Percentiles rank a stretch among this genome's conserved stretches.
phyloP scores from a whole-genome alignment of 2,113 vertebrate species.

The Cettia cetti region DNA sequence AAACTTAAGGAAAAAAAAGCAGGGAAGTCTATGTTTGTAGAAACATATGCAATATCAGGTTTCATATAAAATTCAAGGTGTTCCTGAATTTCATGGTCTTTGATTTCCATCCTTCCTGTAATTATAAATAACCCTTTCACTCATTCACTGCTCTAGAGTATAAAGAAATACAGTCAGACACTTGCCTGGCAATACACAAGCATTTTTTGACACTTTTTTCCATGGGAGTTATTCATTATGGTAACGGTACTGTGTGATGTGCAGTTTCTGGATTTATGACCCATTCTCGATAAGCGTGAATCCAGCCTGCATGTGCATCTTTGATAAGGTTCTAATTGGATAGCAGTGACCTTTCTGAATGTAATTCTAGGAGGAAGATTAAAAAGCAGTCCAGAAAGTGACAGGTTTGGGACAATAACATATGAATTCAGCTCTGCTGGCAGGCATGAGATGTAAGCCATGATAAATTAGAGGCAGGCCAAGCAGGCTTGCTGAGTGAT shows the following conservation, averaged over 20 bases:
- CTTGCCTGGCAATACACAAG: conserved; percentile 41
- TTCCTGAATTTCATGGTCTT: not conserved
- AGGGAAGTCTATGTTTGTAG: not conserved
- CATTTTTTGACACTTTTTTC: conserved; percentile 58
- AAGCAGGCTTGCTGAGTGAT: conserved; percentile 65
- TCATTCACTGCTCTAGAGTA: not conserved
- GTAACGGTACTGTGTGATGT: conserved; percentile 71
- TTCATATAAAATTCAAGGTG: not conserved
- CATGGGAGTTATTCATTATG: conserved; percentile 70
- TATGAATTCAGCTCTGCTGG: conserved; percentile 76
- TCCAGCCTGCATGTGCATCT: conserved; percentile 78
- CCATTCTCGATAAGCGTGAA: conserved; percentile 73
- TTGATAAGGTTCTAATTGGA: conserved; percentile 88
- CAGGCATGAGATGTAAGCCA: conserved; percentile 78
- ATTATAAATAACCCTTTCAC: not conserved
- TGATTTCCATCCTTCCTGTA: not conserved
- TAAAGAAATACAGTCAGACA: conserved; percentile 5
- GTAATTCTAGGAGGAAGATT: conserved; percentile 82
- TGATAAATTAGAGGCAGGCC: conserved; percentile 79
- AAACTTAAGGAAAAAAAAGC: not conserved
- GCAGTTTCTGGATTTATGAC: conserved; percentile 79
- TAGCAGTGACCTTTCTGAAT: conserved; percentile 82
- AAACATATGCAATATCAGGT: not conserved
- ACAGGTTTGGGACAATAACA: conserved; percentile 82
- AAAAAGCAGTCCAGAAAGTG: conserved; percentile 81